phyloP scores from a whole-genome alignment of 2,888 invertebrate genomes.

The Sclerodermus sp. region DNA sequence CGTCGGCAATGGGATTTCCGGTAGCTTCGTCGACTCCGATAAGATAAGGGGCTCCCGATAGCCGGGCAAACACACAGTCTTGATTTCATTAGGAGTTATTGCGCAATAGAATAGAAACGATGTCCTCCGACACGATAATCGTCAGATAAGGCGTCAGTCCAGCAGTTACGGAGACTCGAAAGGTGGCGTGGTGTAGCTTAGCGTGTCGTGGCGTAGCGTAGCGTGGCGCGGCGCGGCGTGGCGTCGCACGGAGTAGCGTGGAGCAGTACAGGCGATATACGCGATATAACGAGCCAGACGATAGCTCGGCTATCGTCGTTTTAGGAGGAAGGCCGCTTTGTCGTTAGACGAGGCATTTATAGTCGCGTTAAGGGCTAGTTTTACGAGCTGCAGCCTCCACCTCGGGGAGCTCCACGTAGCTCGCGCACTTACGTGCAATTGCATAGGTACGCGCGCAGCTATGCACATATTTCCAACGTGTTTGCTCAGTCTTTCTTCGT shows the following conservation, averaged over 20 bases:
- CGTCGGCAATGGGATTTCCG: too few species aligned
- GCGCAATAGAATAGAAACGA: too few species aligned
- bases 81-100: too few species aligned
- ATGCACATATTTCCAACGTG: background rate
- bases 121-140: too few species aligned
- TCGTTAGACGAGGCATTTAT: background rate
- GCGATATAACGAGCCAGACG: too few species aligned
- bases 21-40: too few species aligned
- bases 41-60: background rate
- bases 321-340: background rate
- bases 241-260: too few species aligned
- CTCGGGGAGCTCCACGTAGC: background rate
- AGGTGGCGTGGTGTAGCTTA: too few species aligned
- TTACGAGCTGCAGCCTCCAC: background rate
- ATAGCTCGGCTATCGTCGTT: background rate
- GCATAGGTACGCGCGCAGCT: background rate
- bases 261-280: too few species aligned
- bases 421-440: background rate
- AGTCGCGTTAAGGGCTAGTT: conserved; percentile 2
- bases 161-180: too few species aligned
- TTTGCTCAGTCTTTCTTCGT: background rate
- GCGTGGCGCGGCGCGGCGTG: background rate
- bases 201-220: too few species aligned
- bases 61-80: background rate
- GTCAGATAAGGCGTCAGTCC: too few species aligned